A percentile compares a stretch with the other conserved stretches of the same genome.
Conservation (phyloP, 2,113 vertebrate species). For the Psittacula cyanocephala region DNA sequence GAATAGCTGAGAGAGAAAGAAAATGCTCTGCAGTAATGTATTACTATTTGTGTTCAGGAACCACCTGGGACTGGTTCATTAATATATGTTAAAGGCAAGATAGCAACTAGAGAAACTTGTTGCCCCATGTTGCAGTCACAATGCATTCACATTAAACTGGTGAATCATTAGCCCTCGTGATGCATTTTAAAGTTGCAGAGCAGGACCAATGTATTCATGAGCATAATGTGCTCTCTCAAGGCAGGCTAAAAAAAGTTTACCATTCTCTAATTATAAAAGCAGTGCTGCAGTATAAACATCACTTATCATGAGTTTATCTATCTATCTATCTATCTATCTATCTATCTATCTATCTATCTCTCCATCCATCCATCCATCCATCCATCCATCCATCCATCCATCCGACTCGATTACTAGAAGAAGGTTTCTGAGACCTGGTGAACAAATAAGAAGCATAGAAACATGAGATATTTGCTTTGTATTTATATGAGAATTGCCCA, state of each 20-base stretch:
- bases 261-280: neutral
- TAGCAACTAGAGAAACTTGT: neutral
- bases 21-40: neutral
- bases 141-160: conserved; percentile 42
- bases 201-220: conserved; percentile 51
- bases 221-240: neutral
- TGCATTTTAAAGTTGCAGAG: conserved; percentile 4
- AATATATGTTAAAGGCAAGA: neutral
- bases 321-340: rapidly evolving
- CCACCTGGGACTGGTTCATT: neutral
- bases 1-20: neutral
- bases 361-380: neutral
- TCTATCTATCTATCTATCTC: too few species aligned
- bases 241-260: neutral
- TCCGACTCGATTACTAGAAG: neutral
- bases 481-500: neutral
- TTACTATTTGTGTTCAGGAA: conserved; percentile 12
- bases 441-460: neutral
- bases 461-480: neutral
- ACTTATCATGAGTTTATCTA: neutral
- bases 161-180: conserved; percentile 74
- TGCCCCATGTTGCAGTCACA: neutral
- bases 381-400: neutral
- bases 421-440: neutral
- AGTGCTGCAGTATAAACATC: neutral